Conservation (phyloP, 2,797 vertebrate genomes). For the Cirrhinus molitorella region DNA sequence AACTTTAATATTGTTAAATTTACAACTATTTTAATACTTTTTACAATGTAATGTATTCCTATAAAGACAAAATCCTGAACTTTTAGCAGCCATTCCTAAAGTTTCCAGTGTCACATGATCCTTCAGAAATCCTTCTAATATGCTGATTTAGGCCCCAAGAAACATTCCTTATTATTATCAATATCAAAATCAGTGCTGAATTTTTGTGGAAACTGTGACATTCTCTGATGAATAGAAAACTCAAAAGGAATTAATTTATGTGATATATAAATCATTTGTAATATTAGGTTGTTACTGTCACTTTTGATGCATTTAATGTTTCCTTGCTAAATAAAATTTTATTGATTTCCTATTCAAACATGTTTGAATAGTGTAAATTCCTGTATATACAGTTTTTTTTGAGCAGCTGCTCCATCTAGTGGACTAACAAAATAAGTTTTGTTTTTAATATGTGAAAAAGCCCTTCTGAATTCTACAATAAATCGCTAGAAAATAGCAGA, state of each 20-base stretch:
- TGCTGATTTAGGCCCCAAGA: neutral
- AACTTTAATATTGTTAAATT: neutral
- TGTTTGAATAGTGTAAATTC: neutral
- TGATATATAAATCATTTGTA: neutral
- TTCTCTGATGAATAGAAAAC: neutral
- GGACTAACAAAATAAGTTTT: neutral
- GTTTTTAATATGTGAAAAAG: neutral
- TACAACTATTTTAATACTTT: neutral
- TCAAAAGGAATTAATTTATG: neutral
- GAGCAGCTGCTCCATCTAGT: conserved; percentile 35
- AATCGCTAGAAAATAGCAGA: neutral
- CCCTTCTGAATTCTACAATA: neutral
- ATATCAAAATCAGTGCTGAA: neutral
- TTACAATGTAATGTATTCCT: neutral
- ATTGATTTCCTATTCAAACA: neutral
- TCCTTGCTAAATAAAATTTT: neutral
- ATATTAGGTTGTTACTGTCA: neutral
- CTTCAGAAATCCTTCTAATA: neutral
- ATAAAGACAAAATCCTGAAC: neutral
- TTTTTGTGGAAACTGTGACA: neutral
- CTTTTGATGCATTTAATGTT: neutral
- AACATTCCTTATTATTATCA: neutral
- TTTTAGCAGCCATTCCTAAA: neutral
- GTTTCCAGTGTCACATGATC: neutral
- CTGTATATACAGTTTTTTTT: neutral